Conservation (phyloP, 2,113 vertebrate genomes). For the Myotis lucifugus region DNA sequence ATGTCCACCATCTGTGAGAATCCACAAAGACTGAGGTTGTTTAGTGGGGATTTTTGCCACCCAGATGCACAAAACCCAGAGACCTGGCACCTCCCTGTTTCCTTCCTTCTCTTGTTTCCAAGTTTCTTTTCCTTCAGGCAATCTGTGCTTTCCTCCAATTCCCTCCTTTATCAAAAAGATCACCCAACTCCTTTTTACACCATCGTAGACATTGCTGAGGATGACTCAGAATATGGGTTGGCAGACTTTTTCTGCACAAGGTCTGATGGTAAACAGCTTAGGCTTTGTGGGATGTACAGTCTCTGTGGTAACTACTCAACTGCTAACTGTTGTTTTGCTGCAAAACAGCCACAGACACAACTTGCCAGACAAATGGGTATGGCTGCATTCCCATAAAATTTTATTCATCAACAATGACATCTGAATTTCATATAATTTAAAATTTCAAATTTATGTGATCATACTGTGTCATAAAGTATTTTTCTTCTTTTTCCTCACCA, state of each 20-base stretch:
- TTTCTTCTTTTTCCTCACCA: neutral
- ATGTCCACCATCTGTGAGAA: rapidly evolving
- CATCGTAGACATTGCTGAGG: neutral
- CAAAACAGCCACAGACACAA: neutral
- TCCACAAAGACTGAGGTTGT: neutral
- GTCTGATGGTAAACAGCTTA: neutral
- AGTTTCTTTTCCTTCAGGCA: neutral
- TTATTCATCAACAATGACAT: neutral
- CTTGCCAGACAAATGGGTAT: neutral
- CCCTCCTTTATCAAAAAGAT: neutral
- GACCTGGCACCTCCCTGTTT: neutral
- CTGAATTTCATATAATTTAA: neutral
- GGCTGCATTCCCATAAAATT: neutral
- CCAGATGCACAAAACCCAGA: rapidly evolving
- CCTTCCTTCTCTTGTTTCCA: neutral
- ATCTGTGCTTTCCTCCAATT: neutral
- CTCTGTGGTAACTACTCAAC: neutral
- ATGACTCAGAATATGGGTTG: neutral
- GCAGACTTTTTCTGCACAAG: neutral
- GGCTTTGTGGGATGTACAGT: neutral
- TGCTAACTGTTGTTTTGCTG: neutral
- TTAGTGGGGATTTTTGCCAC: neutral
- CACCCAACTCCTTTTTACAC: neutral
- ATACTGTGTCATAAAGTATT: neutral
- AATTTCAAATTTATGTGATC: neutral